These are phyloP conservation scores for Phyllotis vaccarum DNA, from an alignment of 2,797 vertebrate species.

Conservation along the genomic window DNA sequence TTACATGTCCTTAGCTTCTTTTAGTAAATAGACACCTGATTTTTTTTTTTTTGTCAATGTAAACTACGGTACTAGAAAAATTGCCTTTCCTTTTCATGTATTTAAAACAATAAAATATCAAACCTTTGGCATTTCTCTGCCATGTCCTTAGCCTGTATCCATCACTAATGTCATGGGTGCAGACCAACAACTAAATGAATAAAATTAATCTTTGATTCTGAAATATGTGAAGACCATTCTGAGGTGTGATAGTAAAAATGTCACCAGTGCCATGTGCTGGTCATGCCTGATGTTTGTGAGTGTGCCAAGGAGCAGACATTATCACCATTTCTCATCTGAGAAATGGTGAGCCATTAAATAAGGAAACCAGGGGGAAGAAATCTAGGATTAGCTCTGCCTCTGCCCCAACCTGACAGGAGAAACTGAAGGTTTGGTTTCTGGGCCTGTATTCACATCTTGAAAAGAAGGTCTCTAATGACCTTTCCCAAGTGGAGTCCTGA, in stretches of 20 bases:
- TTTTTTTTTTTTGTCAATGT: background rate
- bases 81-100: background rate
- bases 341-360: background rate
- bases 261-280: background rate
- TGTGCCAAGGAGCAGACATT: background rate
- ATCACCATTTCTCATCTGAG: background rate
- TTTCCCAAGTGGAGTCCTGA: background rate
- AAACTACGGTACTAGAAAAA: background rate
- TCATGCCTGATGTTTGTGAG: background rate
- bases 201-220: constrained; percentile 3
- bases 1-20: constrained; percentile 1
- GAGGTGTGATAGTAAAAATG: background rate
- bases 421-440: background rate
- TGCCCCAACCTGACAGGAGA: background rate
- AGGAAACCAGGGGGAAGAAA: background rate
- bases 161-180: background rate
- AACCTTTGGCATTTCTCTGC: background rate
- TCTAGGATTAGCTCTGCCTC: background rate
- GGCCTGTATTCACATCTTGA: constrained; percentile 5
- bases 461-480: background rate
- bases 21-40: background rate
- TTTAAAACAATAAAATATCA: constrained; percentile 32
- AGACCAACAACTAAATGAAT: background rate
- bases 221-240: background rate
- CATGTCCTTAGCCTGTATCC: background rate